Evolutionary conservation across 1,140 invertebrate species (phyloP).

Genomic region (Chymomyza costata): DNA sequence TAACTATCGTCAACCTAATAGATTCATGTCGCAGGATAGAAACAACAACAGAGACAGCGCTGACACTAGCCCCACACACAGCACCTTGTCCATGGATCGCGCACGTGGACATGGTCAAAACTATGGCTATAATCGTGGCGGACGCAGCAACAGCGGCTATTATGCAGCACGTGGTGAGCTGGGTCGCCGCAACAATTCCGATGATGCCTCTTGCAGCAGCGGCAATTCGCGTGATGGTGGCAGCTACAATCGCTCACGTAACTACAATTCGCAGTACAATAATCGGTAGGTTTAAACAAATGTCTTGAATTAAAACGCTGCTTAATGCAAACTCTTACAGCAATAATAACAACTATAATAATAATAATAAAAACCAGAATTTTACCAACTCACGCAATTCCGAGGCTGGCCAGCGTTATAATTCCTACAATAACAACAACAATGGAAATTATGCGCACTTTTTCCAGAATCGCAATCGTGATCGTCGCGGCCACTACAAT

Average conservation of each 20-base stretch:
- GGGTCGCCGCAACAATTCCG: slow-evolving; percentile 8
- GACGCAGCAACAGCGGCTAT: slow-evolving; percentile 28
- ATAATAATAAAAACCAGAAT: slow-evolving; percentile 10
- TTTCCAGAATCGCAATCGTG: slow-evolving; percentile 64
- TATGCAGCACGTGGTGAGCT: slow-evolving; percentile 14
- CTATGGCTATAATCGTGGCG: slow-evolving; percentile 13
- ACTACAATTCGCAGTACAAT: slow-evolving; percentile 3
- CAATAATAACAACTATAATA: slow-evolving; percentile 20
- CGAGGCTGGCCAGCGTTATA: background rate
- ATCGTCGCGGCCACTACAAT: slow-evolving; percentile 59
- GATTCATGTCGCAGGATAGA: background rate
- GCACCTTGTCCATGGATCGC: slow-evolving; percentile 15
- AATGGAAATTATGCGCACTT: slow-evolving; percentile 40
- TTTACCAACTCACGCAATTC: slow-evolving; percentile 2
- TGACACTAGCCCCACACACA: slow-evolving; percentile 33
- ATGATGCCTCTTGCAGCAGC: background rate
- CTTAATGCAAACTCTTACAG: background rate
- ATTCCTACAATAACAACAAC: slow-evolving; percentile 28
- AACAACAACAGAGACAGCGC: slow-evolving; percentile 10
- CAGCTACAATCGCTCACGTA: background rate
- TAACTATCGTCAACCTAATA: slow-evolving; percentile 24
- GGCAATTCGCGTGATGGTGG: background rate
- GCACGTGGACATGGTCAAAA: background rate
- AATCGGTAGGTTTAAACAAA: background rate
- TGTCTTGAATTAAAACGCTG: too few species aligned